Percentiles rank a stretch among this genome's conserved stretches.
These are phyloP conservation scores for Dolichomitus sp. DNA, from an alignment of 2,888 invertebrate genomes.

Conservation along the genomic window DNA sequence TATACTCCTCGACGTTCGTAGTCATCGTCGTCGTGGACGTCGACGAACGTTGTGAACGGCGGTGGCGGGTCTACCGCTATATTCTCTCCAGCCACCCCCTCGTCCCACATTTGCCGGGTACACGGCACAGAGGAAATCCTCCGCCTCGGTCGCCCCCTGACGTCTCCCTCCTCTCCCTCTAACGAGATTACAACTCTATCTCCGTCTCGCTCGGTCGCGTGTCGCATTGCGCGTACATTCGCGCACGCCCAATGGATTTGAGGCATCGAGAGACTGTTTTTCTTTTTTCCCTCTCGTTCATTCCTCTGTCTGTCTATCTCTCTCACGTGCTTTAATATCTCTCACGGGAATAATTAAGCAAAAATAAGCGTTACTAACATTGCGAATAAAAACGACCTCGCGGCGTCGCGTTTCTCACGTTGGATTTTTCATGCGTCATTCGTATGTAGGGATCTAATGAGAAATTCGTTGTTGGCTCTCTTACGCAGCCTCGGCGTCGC, in stretches of 20 bases:
- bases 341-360: not conserved
- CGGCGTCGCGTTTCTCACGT: slow-evolving; percentile 20
- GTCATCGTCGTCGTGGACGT: slow-evolving; percentile 45
- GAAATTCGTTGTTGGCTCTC: slow-evolving; percentile 62
- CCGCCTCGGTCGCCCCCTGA: slow-evolving; percentile 58
- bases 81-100: slow-evolving; percentile 46
- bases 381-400: slow-evolving; percentile 15
- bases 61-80: slow-evolving; percentile 43
- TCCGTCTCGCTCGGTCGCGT: slow-evolving; percentile 80
- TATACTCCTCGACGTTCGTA: slow-evolving; percentile 35
- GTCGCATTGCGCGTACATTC: slow-evolving; percentile 84
- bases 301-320: slow-evolving; percentile 19
- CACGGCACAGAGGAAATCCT: slow-evolving; percentile 64
- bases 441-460: slow-evolving; percentile 42
- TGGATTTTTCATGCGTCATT: slow-evolving; percentile 56
- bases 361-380: slow-evolving; percentile 12
- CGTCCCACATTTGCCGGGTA: slow-evolving; percentile 63
- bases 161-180: slow-evolving; percentile 65
- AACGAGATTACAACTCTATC: slow-evolving; percentile 79
- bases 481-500: slow-evolving; percentile 64
- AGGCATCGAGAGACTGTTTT: slow-evolving; percentile 56
- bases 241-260: slow-evolving; percentile 81
- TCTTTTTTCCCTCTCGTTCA: slow-evolving; percentile 27
- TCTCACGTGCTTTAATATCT: not conserved
- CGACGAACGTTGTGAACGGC: slow-evolving; percentile 13